phyloP scores from a whole-genome alignment of 1,140 invertebrate species.

The Drosophila dunni region DNA sequence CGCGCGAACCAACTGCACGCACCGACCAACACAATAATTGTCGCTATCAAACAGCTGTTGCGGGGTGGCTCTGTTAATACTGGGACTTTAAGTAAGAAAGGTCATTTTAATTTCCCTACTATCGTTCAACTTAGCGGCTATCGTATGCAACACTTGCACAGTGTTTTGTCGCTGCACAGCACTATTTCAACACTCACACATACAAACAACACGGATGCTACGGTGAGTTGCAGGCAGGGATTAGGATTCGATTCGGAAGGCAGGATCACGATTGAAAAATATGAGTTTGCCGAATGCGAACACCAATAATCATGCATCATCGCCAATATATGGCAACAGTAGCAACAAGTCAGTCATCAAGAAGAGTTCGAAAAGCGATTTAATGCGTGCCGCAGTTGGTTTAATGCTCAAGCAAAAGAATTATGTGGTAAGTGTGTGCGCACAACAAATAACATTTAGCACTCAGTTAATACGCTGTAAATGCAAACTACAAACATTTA shows the following conservation, averaged over 20 bases:
- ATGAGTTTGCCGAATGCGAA: constrained; percentile 72
- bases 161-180: constrained; percentile 6
- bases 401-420: constrained; percentile 79
- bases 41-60: constrained; percentile 40
- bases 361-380: constrained; percentile 76
- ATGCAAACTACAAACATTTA: not conserved
- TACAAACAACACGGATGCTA: constrained; percentile 44
- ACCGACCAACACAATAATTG: constrained; percentile 27
- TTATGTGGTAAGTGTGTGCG: constrained; percentile 71
- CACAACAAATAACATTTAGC: not conserved
- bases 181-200: constrained; percentile 37
- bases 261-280: constrained; percentile 49
- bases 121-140: constrained; percentile 25
- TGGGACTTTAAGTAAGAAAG: too few relatives aligned
- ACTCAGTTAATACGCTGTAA: not conserved
- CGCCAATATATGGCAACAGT: constrained; percentile 55
- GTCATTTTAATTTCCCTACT: not conserved
- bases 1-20: constrained; percentile 23
- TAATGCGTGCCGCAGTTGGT: constrained; percentile 77
- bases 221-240: constrained; percentile 60
- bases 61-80: too few relatives aligned
- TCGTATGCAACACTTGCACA: constrained; percentile 27
- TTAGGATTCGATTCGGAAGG: constrained; percentile 52
- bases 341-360: constrained; percentile 61
- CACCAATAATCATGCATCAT: constrained; percentile 60